A percentile compares a stretch with the other conserved stretches of the same genome.
These are phyloP conservation scores for Brachypterus glaber DNA, from an alignment of 2,888 invertebrate genomes.

Conservation along the genomic window DNA sequence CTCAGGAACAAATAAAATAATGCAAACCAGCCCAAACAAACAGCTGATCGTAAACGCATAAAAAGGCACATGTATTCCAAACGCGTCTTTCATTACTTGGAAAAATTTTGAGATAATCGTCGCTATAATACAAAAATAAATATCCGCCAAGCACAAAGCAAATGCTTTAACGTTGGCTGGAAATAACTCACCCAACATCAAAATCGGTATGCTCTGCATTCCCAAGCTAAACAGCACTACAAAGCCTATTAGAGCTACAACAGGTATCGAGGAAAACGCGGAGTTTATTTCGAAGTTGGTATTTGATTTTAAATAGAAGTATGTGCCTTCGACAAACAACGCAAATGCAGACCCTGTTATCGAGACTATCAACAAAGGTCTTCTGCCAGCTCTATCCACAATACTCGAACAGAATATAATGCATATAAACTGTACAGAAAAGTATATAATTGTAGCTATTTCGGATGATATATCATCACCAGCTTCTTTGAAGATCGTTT, in stretches of 20 bases:
- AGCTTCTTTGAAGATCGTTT: constrained; percentile 40
- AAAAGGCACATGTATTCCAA: constrained; percentile 7
- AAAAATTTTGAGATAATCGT: constrained; percentile 42
- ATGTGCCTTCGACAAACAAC: constrained; percentile 37
- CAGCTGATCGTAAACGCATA: constrained; percentile 8
- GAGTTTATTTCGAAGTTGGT: constrained; percentile 31
- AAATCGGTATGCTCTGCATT: constrained; percentile 43
- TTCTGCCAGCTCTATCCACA: constrained; percentile 48
- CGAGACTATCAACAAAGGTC: constrained; percentile 44
- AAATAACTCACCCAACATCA: constrained; percentile 45
- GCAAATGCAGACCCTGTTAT: constrained; percentile 38
- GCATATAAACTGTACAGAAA: constrained; percentile 47
- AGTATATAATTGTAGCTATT: constrained; percentile 27
- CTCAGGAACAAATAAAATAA: constrained; percentile 6
- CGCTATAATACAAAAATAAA: constrained; percentile 41
- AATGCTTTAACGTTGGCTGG: constrained; percentile 46
- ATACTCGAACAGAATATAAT: constrained; percentile 45
- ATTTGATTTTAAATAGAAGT: constrained; percentile 39
- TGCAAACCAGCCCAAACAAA: constrained; percentile 4
- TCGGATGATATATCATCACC: constrained; percentile 36
- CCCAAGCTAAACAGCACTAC: constrained; percentile 44
- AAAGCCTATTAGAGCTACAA: constrained; percentile 40
- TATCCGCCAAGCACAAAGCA: constrained; percentile 46
- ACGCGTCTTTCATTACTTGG: constrained; percentile 17
- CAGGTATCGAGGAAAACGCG: constrained; percentile 37